Evolutionary conservation across 2,113 vertebrate genomes (phyloP).

Genomic region (Mungos mungo): DNA sequence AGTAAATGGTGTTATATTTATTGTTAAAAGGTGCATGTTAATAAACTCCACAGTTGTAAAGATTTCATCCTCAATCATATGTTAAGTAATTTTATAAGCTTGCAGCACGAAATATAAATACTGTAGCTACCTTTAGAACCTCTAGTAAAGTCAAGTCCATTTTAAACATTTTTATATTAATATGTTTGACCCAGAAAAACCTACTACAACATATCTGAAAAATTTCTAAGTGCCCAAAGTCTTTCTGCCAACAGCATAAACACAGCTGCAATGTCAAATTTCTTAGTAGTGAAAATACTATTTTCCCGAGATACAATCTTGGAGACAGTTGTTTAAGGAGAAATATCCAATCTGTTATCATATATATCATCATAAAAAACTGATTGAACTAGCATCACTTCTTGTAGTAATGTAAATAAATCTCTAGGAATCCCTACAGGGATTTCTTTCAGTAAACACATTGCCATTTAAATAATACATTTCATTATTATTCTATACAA

Average conservation of each 20-base stretch:
- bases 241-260: conserved; percentile 30
- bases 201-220: conserved; percentile 40
- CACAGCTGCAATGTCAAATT: conserved; percentile 2
- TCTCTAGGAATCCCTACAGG: background rate
- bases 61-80: background rate
- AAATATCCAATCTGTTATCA: conserved; percentile 34
- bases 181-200: conserved; percentile 31
- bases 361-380: conserved; percentile 38
- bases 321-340: conserved; percentile 38
- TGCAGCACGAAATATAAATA: conserved; percentile 14
- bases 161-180: conserved; percentile 31
- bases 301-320: conserved; percentile 35
- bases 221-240: background rate
- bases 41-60: conserved; percentile 1
- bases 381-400: conserved; percentile 16
- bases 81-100: background rate
- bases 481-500: conserved; percentile 44
- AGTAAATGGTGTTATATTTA: background rate
- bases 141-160: conserved; percentile 6
- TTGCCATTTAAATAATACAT: conserved; percentile 23
- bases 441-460: conserved; percentile 39
- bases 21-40: background rate
- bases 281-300: conserved; percentile 16
- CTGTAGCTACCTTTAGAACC: background rate
- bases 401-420: conserved; percentile 50